Evolutionary conservation across 2,113 vertebrate species (phyloP).

Genomic region (Trichechus manatus): DNA sequence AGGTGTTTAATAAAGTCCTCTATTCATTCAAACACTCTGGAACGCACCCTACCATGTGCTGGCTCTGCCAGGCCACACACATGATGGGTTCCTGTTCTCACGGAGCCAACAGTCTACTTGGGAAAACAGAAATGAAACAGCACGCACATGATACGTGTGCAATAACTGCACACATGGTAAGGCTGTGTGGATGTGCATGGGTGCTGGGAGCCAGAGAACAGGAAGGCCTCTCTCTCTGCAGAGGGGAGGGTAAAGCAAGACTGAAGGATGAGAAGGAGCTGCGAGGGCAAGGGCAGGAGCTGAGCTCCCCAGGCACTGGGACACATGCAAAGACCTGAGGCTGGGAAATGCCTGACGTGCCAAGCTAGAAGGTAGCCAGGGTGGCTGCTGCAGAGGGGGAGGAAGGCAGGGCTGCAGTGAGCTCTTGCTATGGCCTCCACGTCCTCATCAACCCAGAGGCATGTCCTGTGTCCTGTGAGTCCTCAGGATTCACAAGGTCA

Average conservation of each 20-base stretch:
- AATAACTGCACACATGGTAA: accelerated
- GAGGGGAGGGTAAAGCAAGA: no score
- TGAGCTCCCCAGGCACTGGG: neutral
- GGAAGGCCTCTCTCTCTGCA: neutral
- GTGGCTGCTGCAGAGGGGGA: neutral
- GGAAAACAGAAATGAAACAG: no score
- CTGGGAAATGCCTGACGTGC: neutral
- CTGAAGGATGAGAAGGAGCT: neutral
- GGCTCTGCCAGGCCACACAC: neutral
- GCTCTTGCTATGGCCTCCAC: neutral
- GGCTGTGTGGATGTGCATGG: accelerated
- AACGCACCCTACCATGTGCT: neutral
- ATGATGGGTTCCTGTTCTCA: accelerated
- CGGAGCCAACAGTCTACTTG: accelerated
- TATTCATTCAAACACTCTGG: neutral
- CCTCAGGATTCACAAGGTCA: neutral
- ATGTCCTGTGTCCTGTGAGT: neutral
- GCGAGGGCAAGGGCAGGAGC: neutral
- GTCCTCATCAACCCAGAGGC: neutral
- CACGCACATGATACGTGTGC: no score
- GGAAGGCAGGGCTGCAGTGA: accelerated
- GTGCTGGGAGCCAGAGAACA: neutral
- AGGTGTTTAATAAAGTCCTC: neutral
- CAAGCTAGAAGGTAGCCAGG: neutral
- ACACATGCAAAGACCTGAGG: neutral